Base-by-base conservation (phyloP, 1,140 invertebrate species). In the Radopholus similis region DNA sequence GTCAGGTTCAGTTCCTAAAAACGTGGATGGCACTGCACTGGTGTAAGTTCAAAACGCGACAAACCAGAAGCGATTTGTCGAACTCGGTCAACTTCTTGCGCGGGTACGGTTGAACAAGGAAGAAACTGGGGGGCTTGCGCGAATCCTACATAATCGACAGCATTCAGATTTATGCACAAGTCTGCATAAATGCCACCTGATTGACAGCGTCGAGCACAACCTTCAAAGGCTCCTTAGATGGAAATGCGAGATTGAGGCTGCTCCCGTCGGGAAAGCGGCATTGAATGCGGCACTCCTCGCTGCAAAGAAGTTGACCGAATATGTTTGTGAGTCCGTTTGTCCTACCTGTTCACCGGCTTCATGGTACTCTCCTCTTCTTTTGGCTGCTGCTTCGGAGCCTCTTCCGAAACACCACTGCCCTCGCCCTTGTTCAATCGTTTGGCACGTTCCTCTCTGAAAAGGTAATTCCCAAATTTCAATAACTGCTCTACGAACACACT, bases 251-350 rank as follows among this genome's bases (percentile, higher is more conserved):
- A 4, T 34, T 44, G n/a, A 70, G 11, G 30, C 49, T 72, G 18
- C 37, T 35, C 1, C 68, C 68, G 53, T 70, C 56, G 2, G 69
- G 68, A 60, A 70, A 70, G 28, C 51, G 40, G 38, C 68, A 70
- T 34, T 72, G 69, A 23, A 70, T 70, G 4, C 54, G 68, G 18
- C 68, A 70, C 23, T 70, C 53, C 1, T 73, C 68, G n/a, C 68
- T 70, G 15, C 68, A 65, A 6, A 65, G 23, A 35, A 69, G n/a
- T 64, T 34, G n/a, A 66, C 15, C 28, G 9, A 44, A 66, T 32
- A 67, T 40, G 4, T 57, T 40, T 11, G 32, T 62, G 44, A 42
- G 18, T 32, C 30, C 44, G 18, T 37, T 51, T 3, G 64, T 65
- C 64, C 21, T 30, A 70, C 68, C 26, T 49, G n/a, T 56, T 53